These are phyloP conservation scores for Ruditapes philippinarum DNA, from an alignment of 1,140 invertebrate species.

Conservation along the genomic window DNA sequence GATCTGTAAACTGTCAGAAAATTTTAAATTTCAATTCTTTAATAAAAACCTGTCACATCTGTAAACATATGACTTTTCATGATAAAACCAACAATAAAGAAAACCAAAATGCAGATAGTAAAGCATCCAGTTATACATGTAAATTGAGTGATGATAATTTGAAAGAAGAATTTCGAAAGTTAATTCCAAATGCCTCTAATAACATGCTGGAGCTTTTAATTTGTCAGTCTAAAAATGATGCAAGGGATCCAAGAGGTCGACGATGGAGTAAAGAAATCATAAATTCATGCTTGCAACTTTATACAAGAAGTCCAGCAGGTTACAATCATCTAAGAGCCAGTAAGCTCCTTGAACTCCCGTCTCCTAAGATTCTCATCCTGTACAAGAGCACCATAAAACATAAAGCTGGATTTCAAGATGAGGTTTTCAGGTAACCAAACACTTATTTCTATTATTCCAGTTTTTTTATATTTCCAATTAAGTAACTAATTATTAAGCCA, in stretches of 20 bases:
- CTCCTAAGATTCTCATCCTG: slow-evolving; percentile 1
- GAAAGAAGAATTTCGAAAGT: neutral
- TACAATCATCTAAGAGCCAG: slow-evolving; percentile 4
- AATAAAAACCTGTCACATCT: neutral
- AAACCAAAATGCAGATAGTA: neutral
- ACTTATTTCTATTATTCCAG: too few relatives aligned
- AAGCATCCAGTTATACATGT: neutral
- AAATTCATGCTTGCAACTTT: neutral
- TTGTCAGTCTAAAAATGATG: neutral
- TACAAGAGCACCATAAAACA: slow-evolving; percentile 31
- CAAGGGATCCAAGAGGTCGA: neutral
- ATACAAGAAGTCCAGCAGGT: slow-evolving; percentile 6
- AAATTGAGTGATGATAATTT: neutral
- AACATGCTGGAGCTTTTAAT: neutral
- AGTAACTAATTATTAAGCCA: too few relatives aligned
- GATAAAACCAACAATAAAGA: neutral
- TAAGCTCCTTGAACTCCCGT: neutral
- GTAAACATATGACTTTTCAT: slow-evolving; percentile 1
- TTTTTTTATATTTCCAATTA: too few relatives aligned
- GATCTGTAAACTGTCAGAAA: neutral
- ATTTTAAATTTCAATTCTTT: neutral
- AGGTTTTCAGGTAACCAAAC: slow-evolving; percentile 8
- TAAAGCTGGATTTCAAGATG: neutral
- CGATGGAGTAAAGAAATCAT: slow-evolving; percentile 15
- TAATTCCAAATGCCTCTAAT: neutral